Conservation (phyloP, 2,888 invertebrate species). For the Tineola bisselliella region DNA sequence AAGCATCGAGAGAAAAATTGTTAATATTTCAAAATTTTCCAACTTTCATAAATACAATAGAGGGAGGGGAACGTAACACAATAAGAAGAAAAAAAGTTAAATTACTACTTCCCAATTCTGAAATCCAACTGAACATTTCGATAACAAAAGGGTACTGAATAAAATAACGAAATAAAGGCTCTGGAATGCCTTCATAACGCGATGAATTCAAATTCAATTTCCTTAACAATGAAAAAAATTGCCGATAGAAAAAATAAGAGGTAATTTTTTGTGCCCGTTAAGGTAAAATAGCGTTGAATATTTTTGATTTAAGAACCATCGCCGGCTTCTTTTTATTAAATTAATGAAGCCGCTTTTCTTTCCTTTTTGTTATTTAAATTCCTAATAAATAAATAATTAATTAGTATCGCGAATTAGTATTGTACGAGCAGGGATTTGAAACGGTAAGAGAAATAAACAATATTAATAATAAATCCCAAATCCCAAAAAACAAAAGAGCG, state of each 20-base stretch:
- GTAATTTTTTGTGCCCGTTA: slow-evolving; percentile 7
- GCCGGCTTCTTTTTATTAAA: background rate
- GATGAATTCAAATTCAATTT: slow-evolving; percentile 52
- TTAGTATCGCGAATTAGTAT: no score
- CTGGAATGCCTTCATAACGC: slow-evolving; percentile 38
- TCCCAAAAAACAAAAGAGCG: no score
- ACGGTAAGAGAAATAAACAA: no score
- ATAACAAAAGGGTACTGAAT: slow-evolving; percentile 12
- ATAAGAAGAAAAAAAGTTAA: slow-evolving; percentile 11
- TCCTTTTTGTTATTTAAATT: background rate
- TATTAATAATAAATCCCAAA: no score
- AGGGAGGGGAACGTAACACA: background rate
- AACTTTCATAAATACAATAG: slow-evolving; percentile 1
- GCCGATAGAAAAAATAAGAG: slow-evolving; percentile 24
- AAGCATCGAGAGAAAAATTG: background rate
- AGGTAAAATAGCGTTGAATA: slow-evolving; percentile 11
- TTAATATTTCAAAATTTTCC: slow-evolving; percentile 5
- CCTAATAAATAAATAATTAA: no score
- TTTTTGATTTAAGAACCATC: background rate
- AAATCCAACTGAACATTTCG: slow-evolving; percentile 7
- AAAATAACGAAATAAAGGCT: slow-evolving; percentile 31
- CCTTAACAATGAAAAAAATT: slow-evolving; percentile 45
- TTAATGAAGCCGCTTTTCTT: background rate
- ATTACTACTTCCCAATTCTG: slow-evolving; percentile 9
- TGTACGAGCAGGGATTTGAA: no score